Base-by-base conservation (phyloP, 64 coral and sea anemone species). In the Actinia tenebrosa region DNA sequence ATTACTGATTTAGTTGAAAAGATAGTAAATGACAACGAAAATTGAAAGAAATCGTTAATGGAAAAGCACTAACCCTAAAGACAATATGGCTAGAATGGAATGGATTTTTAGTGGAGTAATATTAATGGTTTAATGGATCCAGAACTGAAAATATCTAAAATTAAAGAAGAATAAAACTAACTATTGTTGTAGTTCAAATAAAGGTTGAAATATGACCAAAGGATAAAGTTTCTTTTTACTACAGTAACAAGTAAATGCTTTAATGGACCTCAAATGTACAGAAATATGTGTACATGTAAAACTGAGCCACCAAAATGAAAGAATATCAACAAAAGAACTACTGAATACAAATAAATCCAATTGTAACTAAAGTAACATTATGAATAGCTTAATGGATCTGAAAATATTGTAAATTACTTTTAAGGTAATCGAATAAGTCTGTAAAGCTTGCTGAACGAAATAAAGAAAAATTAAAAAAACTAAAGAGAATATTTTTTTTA, bases 401-500 rank as follows among this genome's bases (percentile, higher is more conserved):
- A 75, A 75, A 75, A 75, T 75, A 30, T 75, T 75, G 26, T 3
- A 75, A 75, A 75, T 75, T 75, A 75, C 26, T 75, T 75, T 15
- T 8, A 42, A 42, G 13, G 14, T 75, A 23, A 50, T 61, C 3
- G 22, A n/a, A 69, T 20, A 15, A 75, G 26, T 3, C 69, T 75
- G n/a, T 15, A 10, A 30, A 42, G 64, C 9, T 69, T 20, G 22
- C 9, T 22, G 60, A 23, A 66, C 19, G n/a, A 4, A 30, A 30
- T 42, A 27, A 30, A 75, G 25, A 15, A 30, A 25, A 37, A 43
- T 42, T 1, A 23, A 58, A 6, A 58, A 58, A 58, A 58, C 6
- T 16, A 13, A 50, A 50, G 47, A 0, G 56, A 58, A 58, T 58
- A 3, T 42, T 75, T 75, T 13, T 37, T 37, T 75, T 43, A 30